Evolutionary conservation across 2,797 vertebrate species (phyloP).

Genomic region (Rhincodon typus): DNA sequence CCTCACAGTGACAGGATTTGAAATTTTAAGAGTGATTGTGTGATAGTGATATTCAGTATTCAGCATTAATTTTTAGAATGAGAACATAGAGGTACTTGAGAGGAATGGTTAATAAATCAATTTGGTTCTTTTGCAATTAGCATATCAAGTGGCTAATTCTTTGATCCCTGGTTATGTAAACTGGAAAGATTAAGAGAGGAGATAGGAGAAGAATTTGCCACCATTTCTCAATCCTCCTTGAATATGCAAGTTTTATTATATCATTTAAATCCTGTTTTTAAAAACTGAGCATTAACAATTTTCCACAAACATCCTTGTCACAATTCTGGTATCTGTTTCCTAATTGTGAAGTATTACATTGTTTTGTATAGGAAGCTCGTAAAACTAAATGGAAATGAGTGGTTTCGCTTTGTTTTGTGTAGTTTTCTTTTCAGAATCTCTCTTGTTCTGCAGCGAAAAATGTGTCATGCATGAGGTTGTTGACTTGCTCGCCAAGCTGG

Average conservation of each 20-base stretch:
- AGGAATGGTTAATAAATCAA: neutral
- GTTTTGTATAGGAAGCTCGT: neutral
- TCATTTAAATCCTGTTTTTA: neutral
- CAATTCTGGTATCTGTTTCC: neutral
- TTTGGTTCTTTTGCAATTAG: neutral
- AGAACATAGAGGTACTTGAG: neutral
- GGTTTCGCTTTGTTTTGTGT: neutral
- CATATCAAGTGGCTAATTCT: neutral
- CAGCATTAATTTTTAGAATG: neutral
- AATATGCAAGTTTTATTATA: neutral
- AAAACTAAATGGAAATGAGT: neutral
- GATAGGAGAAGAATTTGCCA: neutral
- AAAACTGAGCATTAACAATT: neutral
- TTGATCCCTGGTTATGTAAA: neutral
- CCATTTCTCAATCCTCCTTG: neutral
- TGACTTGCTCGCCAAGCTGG: no score
- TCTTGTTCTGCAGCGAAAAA: neutral
- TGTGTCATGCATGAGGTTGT: neutral
- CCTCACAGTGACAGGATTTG: neutral
- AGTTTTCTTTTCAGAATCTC: neutral
- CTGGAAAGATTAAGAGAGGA: neutral
- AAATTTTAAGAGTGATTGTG: neutral
- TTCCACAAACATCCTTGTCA: neutral
- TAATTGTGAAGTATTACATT: neutral
- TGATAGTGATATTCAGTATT: neutral